phyloP scores from a whole-genome alignment of 2,113 vertebrate species.

The Xiphias gladius region DNA sequence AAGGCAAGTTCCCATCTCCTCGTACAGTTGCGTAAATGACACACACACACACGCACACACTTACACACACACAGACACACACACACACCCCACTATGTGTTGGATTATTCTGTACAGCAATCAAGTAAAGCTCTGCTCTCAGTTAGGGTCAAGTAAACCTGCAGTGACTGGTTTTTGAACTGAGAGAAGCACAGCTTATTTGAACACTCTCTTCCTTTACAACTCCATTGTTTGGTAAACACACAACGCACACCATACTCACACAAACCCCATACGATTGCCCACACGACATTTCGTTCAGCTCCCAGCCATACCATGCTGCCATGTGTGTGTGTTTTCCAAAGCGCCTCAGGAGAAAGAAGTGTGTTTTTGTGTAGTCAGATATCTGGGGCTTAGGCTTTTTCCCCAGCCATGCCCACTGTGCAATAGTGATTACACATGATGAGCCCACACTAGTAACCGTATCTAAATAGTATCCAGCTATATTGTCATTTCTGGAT shows the following conservation, averaged over 20 bases:
- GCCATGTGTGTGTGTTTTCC: constrained; percentile 39
- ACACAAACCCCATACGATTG: constrained; percentile 38
- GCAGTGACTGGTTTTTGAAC: constrained; percentile 13
- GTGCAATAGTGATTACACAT: constrained; percentile 21
- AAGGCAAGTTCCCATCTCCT: not conserved
- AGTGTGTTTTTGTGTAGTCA: constrained; percentile 30
- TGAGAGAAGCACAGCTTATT: constrained; percentile 13
- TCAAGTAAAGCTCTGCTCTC: not conserved
- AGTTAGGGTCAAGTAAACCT: constrained; percentile 38
- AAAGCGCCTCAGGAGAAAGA: constrained; percentile 3
- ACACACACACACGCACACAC: constrained; percentile 23
- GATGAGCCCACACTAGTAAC: constrained; percentile 39
- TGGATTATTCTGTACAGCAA: not conserved
- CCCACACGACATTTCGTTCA: constrained; percentile 28
- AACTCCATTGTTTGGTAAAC: constrained; percentile 42
- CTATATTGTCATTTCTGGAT: constrained; percentile 27
- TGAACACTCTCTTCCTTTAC: constrained; percentile 39
- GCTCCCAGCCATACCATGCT: constrained; percentile 9
- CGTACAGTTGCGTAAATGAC: not conserved
- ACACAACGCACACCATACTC: constrained; percentile 23
- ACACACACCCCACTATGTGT: not conserved
- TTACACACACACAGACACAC: constrained; percentile 20
- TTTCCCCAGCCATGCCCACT: constrained; percentile 13
- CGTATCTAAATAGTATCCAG: constrained; percentile 37
- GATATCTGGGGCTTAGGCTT: constrained; percentile 9